phyloP scores from a whole-genome alignment of 2,888 invertebrate genomes.

The Cancer borealis region DNA sequence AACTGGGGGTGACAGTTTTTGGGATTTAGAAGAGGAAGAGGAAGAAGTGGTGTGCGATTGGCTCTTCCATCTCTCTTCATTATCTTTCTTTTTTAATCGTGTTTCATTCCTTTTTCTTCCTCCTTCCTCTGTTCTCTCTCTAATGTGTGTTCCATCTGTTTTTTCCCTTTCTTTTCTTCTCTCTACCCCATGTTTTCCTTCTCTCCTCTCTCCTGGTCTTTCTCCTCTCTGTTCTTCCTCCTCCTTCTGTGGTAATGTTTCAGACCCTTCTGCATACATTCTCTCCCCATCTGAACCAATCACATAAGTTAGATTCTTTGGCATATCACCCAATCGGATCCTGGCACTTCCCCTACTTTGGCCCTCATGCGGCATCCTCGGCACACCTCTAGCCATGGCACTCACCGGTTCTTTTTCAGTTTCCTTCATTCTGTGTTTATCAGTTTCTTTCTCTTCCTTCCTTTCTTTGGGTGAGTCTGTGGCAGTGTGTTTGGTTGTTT shows the following conservation, averaged over 20 bases:
- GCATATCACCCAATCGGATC: background rate
- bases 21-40: background rate
- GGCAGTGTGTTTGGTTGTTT: background rate
- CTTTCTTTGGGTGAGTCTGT: background rate
- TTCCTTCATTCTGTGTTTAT: background rate
- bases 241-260: background rate
- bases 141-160: background rate
- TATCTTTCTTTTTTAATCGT: background rate
- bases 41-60: background rate
- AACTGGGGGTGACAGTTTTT: background rate
- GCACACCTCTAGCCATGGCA: background rate
- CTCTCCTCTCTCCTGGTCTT: background rate
- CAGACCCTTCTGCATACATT: background rate
- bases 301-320: background rate
- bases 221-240: background rate
- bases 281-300: conserved; percentile 11
- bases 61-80: background rate
- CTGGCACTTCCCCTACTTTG: background rate
- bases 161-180: background rate
- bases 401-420: background rate
- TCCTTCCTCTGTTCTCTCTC: background rate
- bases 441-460: background rate
- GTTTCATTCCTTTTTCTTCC: background rate
- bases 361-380: background rate
- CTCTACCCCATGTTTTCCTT: background rate